Evolutionary conservation across 2,113 vertebrate species (phyloP), one percentile per base, ranked within the genome.

Genomic region (Isichthys henryi): DNA sequence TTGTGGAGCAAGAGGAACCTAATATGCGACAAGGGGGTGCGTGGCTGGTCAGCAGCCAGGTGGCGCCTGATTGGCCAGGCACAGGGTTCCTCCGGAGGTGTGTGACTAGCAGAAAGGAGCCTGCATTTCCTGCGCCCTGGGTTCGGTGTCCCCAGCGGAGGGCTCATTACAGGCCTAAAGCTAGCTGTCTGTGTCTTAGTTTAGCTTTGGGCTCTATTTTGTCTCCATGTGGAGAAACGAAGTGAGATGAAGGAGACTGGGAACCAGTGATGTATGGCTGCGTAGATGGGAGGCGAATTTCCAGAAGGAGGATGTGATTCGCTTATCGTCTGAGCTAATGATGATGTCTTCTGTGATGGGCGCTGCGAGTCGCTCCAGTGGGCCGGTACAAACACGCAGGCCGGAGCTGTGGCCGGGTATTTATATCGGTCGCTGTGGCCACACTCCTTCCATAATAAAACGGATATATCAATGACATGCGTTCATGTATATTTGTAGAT

Each of bases 231-330:
- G 92, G 91, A 92, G 92, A 92, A 88, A 88, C 89, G 62, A 89
- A 89, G 87, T 39, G 46, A 31, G 62, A 95, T 88, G 21, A 94
- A 95, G 95, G 94, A 95, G 92, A 93, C 91, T 93, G 95, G 91
- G 94, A 93, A 94, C 94, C 91, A 87, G 91, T 96, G 96, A 96
- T 96, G 88, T 94, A 96, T 95, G 92, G 93, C 90, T 90, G 94
- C 93, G 93, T 96, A 95, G 95, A 96, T 96, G 95, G 93, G 94
- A 96, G 96, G 93, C 93, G 95, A 96, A 96, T 96, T 95, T 96
- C 94, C 95, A 93, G 91, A 94, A 94, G 95, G 95, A 95, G 96
- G 96, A 97, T 97, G 95, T 95, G 96, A 97, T 97, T 96, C 96
- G 94, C 94, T 96, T 95, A 93, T 95, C 94, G 95, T 94, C 94